Conservation (phyloP, 2,888 invertebrate species). For the Apoda limacodes region DNA sequence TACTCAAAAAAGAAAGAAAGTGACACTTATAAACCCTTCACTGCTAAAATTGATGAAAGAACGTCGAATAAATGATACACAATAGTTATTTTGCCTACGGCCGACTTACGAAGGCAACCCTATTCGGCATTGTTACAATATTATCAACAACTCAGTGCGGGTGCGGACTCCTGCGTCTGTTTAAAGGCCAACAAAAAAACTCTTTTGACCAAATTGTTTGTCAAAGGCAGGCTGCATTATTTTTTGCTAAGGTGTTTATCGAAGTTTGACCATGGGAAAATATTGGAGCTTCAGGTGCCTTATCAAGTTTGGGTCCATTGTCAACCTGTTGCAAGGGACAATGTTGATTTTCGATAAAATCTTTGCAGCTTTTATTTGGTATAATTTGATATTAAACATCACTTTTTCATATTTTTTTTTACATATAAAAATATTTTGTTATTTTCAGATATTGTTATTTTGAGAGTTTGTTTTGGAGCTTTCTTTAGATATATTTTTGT, state of each 20-base stretch:
- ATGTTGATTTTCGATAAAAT: constrained; percentile 42
- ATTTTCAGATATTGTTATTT: no score
- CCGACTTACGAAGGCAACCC: constrained; percentile 41
- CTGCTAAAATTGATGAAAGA: constrained; percentile 62
- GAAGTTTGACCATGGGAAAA: constrained; percentile 68
- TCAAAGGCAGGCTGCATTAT: constrained; percentile 47
- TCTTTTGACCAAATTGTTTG: constrained; percentile 65
- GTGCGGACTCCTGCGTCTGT: constrained; percentile 49
- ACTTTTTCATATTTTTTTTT: constrained; percentile 5
- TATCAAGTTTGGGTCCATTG: constrained; percentile 46
- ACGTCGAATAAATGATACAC: constrained; percentile 55
- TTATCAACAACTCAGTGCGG: constrained; percentile 55
- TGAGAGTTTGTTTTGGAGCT: no score
- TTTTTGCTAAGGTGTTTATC: constrained; percentile 64
- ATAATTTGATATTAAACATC: constrained; percentile 17
- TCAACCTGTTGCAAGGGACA: constrained; percentile 45
- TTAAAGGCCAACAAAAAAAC: constrained; percentile 55
- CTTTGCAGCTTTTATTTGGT: constrained; percentile 36
- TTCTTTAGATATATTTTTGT: no score
- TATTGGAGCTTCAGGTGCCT: constrained; percentile 62
- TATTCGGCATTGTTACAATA: constrained; percentile 42
- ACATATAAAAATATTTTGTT: no score
- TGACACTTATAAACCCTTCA: constrained; percentile 65
- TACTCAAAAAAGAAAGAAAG: constrained; percentile 38
- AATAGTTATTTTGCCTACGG: constrained; percentile 60